Base-by-base conservation (phyloP, 2,888 invertebrate species). In the Nebria brevicollis region DNA sequence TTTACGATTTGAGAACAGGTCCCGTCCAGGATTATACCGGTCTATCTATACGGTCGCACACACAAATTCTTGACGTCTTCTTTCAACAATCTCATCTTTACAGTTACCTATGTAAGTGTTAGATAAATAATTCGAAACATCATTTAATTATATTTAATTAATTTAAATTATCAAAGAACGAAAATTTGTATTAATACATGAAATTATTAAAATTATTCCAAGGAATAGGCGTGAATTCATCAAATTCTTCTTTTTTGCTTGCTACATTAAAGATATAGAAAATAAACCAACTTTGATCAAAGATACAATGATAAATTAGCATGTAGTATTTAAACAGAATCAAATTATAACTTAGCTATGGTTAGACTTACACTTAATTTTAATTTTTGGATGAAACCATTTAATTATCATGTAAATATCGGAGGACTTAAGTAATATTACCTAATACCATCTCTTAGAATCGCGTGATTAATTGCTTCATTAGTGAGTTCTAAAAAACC, bases 1-100 rank as follows among this genome's bases (percentile, higher is more conserved):
- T 54, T 54, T 54, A 54, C 54, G 54, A 54, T 54, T 54, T 54
- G 54, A 54, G 54, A 54, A 54, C 54, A 54, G 54, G 54, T 54
- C 54, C 54, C 8, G 5, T 34, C 34, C 34, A 34, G 34, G 34
- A 34, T 34, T 34, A 34, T 54, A 54, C 54, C 54, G 13, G 54
- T 54, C 54, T 54, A 13, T 34, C 34, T 34, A 34, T 34, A 34
- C 34, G 34, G 34, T 34, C 34, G 54, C 54, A 11, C 54, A 54
- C 54, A 54, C 54, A 54, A 54, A 54, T 54, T 54, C 54, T 54
- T 54, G 54, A 54, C 13, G 54, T 54, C 54, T 54, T 54, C 54
- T 54, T 54, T 54, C 54, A 54, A 8, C 54, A 54, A 13, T 54
- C 54, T 54, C 54, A 8, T 54, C 13, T 54, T 54, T 54, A 54